Base-by-base conservation (phyloP, 1,140 invertebrate species). In the Drosophila parvula region DNA sequence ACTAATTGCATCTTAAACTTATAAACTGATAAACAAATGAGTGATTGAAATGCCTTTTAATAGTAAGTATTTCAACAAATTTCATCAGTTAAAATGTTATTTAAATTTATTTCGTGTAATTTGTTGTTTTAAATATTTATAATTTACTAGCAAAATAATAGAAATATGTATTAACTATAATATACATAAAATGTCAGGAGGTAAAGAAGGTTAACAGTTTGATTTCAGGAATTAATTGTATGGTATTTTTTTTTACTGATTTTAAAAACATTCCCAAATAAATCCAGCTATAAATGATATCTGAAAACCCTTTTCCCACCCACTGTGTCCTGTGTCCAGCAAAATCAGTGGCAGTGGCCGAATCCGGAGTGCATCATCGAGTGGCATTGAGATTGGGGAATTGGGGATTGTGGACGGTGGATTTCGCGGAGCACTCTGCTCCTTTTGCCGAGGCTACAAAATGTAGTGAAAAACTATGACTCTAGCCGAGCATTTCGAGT, bases 401-500 rank as follows among this genome's bases (percentile, higher is more conserved):
- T 62, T 50, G 56, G 64, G 64, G 51, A 44, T 47, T 44, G 36
- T 32, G 50, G 50, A 53, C 14, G 50, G 16, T 51, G 50, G 30
- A 34, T 53, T 53, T 22, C 12, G 47, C 34, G 16, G 44, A 44
- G 43, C 27, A 51, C 32, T 64, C 59, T 65, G 77, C 44, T 74
- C 64, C 43, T 61, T 74, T 74, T 12, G 51, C 9, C 22, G 3
- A 8, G 40, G 40, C 28, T 59, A 30, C 56, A 6, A 48, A 36
- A 83, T 62, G 51, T 53, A 76, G 71, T 78, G 76, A 67, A 79
- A 81, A 79, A 84, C 76, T 81, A 81, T 79, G 74, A 79, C 65
- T 86, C 56, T 32, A 60, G 47, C 48, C 27, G 41, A 38, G 53
- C 40, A 57, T 57, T 69, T 51, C 12, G 47, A 30, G 14, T 51